phyloP scores from a whole-genome alignment of 2,888 invertebrate genomes.

The Chalcosyrphus nemorum region DNA sequence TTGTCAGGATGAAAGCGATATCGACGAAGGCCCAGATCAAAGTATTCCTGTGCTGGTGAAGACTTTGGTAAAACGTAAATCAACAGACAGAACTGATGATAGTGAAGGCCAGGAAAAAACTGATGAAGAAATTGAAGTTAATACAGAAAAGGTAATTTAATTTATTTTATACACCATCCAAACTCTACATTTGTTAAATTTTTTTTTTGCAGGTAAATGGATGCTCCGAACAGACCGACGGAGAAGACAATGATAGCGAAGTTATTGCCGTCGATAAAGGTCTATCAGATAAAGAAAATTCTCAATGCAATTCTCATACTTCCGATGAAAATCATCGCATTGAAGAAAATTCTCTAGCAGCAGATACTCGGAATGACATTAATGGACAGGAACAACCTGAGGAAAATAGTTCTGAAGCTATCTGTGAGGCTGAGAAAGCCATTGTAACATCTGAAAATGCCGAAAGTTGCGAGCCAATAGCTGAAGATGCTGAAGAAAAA shows the following conservation, averaged over 20 bases:
- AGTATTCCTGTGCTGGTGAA: neutral
- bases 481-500: no score
- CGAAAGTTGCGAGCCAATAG: no score
- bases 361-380: no score
- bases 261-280: neutral
- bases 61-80: neutral
- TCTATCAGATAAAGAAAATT: neutral
- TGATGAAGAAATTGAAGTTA: neutral
- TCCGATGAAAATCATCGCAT: no score
- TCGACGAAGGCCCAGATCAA: neutral
- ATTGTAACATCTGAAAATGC: no score
- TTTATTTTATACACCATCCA: no score
- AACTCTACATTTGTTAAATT: neutral
- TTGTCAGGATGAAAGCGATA: neutral
- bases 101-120: neutral
- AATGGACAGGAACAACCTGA: neutral
- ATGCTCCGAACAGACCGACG: neutral
- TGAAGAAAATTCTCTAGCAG: no score
- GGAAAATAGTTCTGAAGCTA: neutral
- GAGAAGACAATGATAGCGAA: neutral
- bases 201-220: conserved; percentile 36
- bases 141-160: conserved; percentile 27
- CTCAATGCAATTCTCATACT: no score
- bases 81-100: neutral
- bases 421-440: no score